Conservation (phyloP, 30 jellyfish, hydroid and myxozoan species). For the Catostylus mosaicus region DNA sequence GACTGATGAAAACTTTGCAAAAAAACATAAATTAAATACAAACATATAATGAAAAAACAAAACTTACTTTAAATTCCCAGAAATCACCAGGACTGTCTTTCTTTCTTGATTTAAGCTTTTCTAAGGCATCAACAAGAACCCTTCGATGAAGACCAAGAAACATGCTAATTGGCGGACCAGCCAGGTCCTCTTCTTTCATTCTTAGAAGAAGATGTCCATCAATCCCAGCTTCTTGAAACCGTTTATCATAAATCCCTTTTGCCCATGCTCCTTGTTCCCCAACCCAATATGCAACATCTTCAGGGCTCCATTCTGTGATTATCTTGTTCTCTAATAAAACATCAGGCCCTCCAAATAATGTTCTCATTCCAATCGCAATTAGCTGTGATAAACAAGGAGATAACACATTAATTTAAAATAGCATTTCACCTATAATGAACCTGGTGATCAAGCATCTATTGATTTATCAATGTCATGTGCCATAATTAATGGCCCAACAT, state of each 20-base stretch:
- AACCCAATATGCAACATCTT: constrained; percentile 93
- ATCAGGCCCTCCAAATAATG: constrained; percentile 64
- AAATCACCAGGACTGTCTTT: constrained; percentile 67
- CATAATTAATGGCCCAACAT: no score
- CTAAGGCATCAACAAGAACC: constrained; percentile 63
- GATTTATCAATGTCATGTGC: no score
- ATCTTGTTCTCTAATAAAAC: constrained; percentile 63
- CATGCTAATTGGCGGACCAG: constrained; percentile 73
- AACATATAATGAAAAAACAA: neutral
- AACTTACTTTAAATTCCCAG: constrained; percentile 87
- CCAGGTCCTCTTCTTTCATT: constrained; percentile 76
- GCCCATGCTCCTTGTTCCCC: constrained; percentile 97
- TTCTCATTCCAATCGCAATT: constrained; percentile 56
- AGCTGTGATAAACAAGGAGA: constrained; percentile 46
- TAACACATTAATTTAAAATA: no score
- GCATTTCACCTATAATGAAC: no score
- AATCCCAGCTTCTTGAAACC: constrained; percentile 86
- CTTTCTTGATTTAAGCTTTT: constrained; percentile 9
- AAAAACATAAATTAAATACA: no score
- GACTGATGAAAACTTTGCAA: no score
- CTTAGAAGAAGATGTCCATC: constrained; percentile 81
- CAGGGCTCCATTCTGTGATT: constrained; percentile 86
- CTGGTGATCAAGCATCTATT: no score
- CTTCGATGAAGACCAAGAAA: constrained; percentile 75
- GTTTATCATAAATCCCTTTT: constrained; percentile 66